phyloP scores from a whole-genome alignment of 2,888 invertebrate species.

The Phrixothrix hirtus region DNA sequence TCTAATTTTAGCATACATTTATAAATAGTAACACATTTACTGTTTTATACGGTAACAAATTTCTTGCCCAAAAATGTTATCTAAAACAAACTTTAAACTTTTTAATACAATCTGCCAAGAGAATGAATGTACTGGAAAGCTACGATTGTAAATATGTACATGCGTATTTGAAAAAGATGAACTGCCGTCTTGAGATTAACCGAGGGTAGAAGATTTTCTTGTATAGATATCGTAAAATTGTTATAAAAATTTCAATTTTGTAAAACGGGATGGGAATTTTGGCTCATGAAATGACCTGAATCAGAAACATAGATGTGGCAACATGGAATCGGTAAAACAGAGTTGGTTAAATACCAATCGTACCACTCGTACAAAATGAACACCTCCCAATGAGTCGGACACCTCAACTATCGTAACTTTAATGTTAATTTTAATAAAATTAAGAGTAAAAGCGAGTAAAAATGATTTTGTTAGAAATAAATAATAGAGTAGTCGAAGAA shows the following conservation, averaged over 20 bases:
- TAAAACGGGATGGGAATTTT: slow-evolving; percentile 1
- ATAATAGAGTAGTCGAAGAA: slow-evolving; percentile 98
- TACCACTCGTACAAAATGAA: slow-evolving; percentile 35
- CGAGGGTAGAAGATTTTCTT: neutral
- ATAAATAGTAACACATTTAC: neutral
- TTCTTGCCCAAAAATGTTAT: too few species aligned
- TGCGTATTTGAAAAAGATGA: too few species aligned
- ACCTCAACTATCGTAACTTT: slow-evolving; percentile 28
- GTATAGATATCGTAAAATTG: neutral
- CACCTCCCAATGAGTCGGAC: slow-evolving; percentile 37
- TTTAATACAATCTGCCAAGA: too few species aligned
- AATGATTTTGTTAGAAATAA: slow-evolving; percentile 98
- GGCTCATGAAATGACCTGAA: neutral
- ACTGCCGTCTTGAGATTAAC: too few species aligned
- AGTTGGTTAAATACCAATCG: neutral
- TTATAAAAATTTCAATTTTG: neutral
- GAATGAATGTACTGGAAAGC: too few species aligned
- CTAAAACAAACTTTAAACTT: too few species aligned
- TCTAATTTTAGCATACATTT: neutral
- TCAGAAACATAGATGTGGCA: neutral
- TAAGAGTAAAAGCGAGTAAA: slow-evolving; percentile 41
- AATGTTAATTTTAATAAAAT: slow-evolving; percentile 32
- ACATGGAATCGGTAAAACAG: slow-evolving; percentile 16
- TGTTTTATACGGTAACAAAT: too few species aligned
- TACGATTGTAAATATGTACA: too few species aligned